Conservation (phyloP, 1,140 invertebrate species). For the Propsilocerus akamusi region DNA sequence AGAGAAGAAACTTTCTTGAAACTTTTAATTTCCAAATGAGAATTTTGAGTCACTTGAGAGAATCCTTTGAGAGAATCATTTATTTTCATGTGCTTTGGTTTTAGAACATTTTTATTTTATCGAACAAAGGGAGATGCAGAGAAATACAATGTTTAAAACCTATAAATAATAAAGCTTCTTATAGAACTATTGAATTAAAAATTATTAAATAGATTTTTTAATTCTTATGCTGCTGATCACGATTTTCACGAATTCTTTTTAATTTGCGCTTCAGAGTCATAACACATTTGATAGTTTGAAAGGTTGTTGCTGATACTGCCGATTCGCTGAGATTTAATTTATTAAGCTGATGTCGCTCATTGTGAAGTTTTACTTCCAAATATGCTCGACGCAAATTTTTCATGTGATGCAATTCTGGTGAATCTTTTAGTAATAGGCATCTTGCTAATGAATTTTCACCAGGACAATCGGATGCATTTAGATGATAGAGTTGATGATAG, state of each 20-base stretch:
- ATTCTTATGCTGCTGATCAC: not conserved
- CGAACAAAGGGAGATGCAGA: too few relatives aligned
- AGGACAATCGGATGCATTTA: not conserved
- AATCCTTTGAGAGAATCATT: too few relatives aligned
- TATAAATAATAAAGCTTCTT: too few relatives aligned
- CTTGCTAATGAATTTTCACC: not conserved
- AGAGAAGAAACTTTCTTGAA: too few relatives aligned
- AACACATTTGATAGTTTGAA: not conserved
- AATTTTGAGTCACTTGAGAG: too few relatives aligned
- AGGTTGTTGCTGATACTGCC: not conserved
- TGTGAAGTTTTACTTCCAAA: not conserved
- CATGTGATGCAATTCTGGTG: not conserved
- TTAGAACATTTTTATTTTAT: too few relatives aligned
- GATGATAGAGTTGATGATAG: not conserved
- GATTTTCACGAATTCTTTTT: not conserved
- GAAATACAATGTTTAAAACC: too few relatives aligned
- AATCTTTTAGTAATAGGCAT: not conserved
- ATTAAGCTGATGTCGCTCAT: not conserved
- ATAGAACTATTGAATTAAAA: too few relatives aligned
- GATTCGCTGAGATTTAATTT: not conserved
- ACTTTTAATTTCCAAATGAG: too few relatives aligned
- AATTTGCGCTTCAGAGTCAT: not conserved
- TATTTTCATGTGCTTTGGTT: too few relatives aligned
- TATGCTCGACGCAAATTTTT: not conserved
- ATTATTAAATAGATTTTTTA: too few relatives aligned